phyloP scores from a whole-genome alignment of 2,888 invertebrate species.

The Thymelicus acteon region DNA sequence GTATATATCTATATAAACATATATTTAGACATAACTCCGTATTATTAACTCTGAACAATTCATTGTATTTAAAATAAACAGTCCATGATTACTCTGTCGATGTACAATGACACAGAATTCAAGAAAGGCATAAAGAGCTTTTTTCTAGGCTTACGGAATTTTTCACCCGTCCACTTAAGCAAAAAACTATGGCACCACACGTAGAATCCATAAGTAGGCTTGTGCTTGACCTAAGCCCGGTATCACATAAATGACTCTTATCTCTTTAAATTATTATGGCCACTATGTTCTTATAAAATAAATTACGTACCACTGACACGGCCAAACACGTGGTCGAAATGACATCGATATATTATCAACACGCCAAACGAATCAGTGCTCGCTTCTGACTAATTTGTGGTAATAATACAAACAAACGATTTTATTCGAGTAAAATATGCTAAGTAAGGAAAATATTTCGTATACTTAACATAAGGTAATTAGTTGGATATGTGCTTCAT shows the following conservation, averaged over 20 bases:
- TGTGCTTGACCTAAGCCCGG: no score
- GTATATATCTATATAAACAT: no score
- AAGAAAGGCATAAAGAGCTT: no score
- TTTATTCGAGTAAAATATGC: neutral
- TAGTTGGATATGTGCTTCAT: neutral
- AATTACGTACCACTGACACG: constrained; percentile 1
- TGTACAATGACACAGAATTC: no score
- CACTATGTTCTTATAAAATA: constrained; percentile 40
- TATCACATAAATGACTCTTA: constrained; percentile 51
- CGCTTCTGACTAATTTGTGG: neutral
- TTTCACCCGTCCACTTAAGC: no score
- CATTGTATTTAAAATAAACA: no score
- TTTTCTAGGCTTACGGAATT: no score
- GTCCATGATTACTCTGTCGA: no score
- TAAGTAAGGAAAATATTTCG: neutral
- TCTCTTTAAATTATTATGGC: constrained; percentile 55
- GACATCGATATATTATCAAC: neutral
- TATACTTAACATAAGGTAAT: neutral
- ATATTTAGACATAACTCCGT: no score
- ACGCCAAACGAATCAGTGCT: neutral
- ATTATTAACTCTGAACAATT: no score
- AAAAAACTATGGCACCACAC: no score
- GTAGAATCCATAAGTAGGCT: no score
- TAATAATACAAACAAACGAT: neutral
- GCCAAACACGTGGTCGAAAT: constrained; percentile 5